Evolutionary conservation across 2,797 vertebrate species (phyloP).

Genomic region (Hippopotamyrus pictus): DNA sequence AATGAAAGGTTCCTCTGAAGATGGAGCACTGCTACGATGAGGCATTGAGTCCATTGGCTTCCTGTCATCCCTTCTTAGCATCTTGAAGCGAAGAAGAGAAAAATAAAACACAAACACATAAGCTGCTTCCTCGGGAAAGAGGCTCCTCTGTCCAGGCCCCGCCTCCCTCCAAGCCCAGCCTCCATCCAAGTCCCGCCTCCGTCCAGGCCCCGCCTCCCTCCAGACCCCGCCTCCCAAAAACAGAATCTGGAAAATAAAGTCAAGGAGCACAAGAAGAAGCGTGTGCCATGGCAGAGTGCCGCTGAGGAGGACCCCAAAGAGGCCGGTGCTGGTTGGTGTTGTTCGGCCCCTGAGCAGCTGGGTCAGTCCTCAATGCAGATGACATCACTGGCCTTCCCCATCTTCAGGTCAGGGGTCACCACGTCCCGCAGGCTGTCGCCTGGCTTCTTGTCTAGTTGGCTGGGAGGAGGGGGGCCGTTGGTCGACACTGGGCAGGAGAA

Average conservation of each 20-base stretch:
- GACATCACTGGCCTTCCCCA: constrained; percentile 61
- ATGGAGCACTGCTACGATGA: constrained; percentile 22
- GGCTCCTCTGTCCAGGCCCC: background rate
- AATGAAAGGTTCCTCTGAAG: background rate
- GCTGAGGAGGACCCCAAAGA: constrained; percentile 38
- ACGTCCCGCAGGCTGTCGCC: constrained; percentile 64
- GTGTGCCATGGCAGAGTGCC: constrained; percentile 32
- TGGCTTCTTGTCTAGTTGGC: constrained; percentile 69
- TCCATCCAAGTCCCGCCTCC: background rate
- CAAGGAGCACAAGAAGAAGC: background rate
- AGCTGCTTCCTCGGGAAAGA: background rate
- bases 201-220: background rate
- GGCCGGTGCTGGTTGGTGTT: constrained; percentile 23
- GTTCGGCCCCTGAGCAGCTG: constrained; percentile 8
- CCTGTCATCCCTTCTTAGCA: constrained; percentile 27
- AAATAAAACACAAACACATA: background rate
- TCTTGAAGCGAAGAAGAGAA: constrained; percentile 4
- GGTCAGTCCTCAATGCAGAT: constrained; percentile 70
- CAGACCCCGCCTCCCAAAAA: constrained; percentile 26
- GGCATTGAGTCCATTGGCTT: background rate
- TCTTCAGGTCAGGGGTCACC: constrained; percentile 60
- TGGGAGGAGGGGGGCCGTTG: constrained; percentile 59
- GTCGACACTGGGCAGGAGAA: constrained; percentile 55
- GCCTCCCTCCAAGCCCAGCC: background rate
- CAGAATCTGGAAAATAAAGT: constrained; percentile 30